Evolutionary conservation across 2,113 vertebrate species (phyloP), one percentile per base, ranked within the genome.

Genomic region (Toxotes chatareus): DNA sequence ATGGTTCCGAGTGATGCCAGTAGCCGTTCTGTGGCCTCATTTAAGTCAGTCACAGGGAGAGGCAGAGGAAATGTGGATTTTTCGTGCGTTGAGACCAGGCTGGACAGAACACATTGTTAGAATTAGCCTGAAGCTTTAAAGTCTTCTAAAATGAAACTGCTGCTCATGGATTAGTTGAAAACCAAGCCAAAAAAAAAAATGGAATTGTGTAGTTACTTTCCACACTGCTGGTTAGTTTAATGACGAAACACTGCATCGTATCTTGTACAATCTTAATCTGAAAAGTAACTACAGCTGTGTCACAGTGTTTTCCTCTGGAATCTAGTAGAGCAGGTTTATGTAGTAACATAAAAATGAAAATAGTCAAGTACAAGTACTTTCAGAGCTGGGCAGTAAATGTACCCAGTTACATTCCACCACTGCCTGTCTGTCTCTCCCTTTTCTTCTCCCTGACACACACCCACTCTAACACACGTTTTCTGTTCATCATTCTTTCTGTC

Each of bases 41-140:
- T 83, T 62, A 7, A 82, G 80, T 76, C 81, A 80, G 46, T 86
- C 78, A 73, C 40, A 57, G 40, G 34, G 46, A 14, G 23, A 16
- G 21, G 27, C 31, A 68, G 42, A 68, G 83, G 53, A 89, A 83
- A 86, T 47, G 73, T 77, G 62, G 70, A 53, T n/a, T 44, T 76
- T 73, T 65, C 71, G 36, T 61, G 55, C 77, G 44, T 21, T 56
- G 66, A 79, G 63, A 62, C 60, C 51, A 16, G 1, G 32, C 27
- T 63, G 69, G 34, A 83, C 34, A 38, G 66, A 66, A 79, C 80
- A 89, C 27, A 71, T 72, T 85, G 74, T 75, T 75, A 59, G 44
- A 73, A 89, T 86, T 73, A 83, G 40, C 46, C 73, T 44, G 32
- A 77, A 74, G 64, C 13, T 56, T 23, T 12, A 55, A 69, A 57